Evolutionary conservation across 2,797 vertebrate species (phyloP), one percentile per base, ranked within the genome.

Genomic region (Ctenopoma kingsleyae): DNA sequence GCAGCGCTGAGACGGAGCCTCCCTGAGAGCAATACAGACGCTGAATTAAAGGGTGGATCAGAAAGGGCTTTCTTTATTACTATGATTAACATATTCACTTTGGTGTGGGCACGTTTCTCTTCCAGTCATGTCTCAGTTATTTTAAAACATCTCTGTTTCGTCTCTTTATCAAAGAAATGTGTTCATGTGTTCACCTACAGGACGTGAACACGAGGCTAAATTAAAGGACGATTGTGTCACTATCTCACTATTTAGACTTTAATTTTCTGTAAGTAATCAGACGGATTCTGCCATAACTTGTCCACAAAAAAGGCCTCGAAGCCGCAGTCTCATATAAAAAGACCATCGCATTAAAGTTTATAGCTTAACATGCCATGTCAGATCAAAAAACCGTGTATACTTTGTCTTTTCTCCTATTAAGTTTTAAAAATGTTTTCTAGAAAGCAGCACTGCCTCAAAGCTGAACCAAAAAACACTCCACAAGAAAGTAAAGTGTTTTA

Each of bases 71-170:
- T 84, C 71, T 83, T 69, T 78, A 83, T 82, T 71, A 86, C 87
- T 90, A 83, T 89, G 84, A 91, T 91, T 87, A 89, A 77, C 71
- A 74, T 83, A 67, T 89, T 80, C 81, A 72, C 69, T 69, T 85
- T 74, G 63, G 76, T 78, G 70, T 38, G 8, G 75, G 57, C 64
- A 38, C 67, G 68, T 83, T 74, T 36, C 62, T 64, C 56, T 6
- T 76, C 35, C 52, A 61, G 76, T 75, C 51, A 49, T 35, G 66
- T 79, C 76, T 78, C 53, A 12, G 58, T 63, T 81, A 75, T 66
- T 82, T 67, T 58, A 51, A 73, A 78, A 38, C 41, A 19, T 67
- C 50, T 52, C 40, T 9, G 32, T 71, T 35, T 71, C 57, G 61
- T 61, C 47, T 9, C 17, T 80, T 57, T 55, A 65, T 75, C 67